Conservation (phyloP, 1,140 invertebrate species). For the Penaeus vannamei region DNA sequence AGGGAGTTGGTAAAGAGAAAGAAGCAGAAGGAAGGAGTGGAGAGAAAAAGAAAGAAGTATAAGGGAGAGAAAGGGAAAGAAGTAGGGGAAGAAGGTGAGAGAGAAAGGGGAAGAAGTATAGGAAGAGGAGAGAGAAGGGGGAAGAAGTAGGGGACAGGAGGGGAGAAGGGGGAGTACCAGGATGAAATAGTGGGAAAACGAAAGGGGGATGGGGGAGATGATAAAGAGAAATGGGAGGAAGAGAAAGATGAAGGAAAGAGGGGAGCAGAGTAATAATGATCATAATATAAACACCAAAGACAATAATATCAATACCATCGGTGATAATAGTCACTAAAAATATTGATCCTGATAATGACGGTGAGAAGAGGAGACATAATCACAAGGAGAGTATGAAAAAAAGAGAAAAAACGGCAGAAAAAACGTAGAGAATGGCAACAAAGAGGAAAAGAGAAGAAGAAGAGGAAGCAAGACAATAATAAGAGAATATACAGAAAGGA, state of each 20-base stretch:
- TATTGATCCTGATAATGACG: too few relatives aligned
- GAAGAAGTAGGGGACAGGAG: background rate
- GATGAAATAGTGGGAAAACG: background rate
- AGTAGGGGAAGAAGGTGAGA: background rate
- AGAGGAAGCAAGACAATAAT: background rate
- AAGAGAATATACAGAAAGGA: background rate
- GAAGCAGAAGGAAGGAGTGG: background rate
- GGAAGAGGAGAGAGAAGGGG: background rate
- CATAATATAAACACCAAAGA: too few relatives aligned
- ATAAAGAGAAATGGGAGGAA: too few relatives aligned
- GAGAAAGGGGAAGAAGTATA: background rate
- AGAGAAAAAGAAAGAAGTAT: background rate
- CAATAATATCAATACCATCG: too few relatives aligned
- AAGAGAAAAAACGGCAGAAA: too few relatives aligned
- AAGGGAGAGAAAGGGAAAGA: conserved; percentile 13
- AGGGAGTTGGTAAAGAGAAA: background rate
- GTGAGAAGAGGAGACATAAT: too few relatives aligned
- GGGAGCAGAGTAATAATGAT: background rate
- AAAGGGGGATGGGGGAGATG: background rate
- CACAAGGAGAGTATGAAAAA: too few relatives aligned
- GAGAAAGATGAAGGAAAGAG: too few relatives aligned
- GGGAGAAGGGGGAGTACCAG: background rate
- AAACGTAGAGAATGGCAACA: too few relatives aligned
- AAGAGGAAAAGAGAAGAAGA: background rate
- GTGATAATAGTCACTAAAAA: too few relatives aligned